Conservation (phyloP, 2,113 vertebrate species). For the Holacanthus passer region DNA sequence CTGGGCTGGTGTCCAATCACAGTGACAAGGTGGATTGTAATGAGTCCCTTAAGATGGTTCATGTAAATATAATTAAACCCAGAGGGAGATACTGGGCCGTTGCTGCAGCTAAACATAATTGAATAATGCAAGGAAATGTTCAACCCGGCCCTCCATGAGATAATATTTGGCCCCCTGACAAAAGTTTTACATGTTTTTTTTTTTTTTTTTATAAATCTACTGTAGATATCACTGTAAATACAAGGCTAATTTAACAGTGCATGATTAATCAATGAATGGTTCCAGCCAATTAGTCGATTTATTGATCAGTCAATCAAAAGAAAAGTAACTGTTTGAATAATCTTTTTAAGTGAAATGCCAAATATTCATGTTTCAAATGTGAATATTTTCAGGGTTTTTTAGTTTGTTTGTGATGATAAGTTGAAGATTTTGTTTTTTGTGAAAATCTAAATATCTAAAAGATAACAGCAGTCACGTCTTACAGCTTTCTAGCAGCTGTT, state of each 20-base stretch:
- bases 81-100: not conserved
- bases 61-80: slow-evolving; percentile 28
- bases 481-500: not conserved
- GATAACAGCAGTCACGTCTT: too few relatives aligned
- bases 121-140: not conserved
- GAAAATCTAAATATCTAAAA: too few relatives aligned
- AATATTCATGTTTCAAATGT: not conserved
- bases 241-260: not conserved
- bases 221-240: not conserved
- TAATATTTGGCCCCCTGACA: not conserved
- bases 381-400: not conserved
- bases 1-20: slow-evolving; percentile 16
- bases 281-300: too few relatives aligned
- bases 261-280: not conserved
- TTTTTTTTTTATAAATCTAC: not conserved
- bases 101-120: not conserved
- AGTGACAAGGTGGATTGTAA: not conserved
- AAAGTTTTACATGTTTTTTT: not conserved
- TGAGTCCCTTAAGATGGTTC: not conserved
- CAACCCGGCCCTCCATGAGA: not conserved
- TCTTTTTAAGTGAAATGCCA: not conserved
- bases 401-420: not conserved
- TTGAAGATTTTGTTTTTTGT: not conserved
- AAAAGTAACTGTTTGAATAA: too few relatives aligned
- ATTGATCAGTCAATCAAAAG: too few relatives aligned